These are phyloP conservation scores for Ciconia maguari DNA, from an alignment of 2,113 vertebrate genomes.

Conservation along the genomic window DNA sequence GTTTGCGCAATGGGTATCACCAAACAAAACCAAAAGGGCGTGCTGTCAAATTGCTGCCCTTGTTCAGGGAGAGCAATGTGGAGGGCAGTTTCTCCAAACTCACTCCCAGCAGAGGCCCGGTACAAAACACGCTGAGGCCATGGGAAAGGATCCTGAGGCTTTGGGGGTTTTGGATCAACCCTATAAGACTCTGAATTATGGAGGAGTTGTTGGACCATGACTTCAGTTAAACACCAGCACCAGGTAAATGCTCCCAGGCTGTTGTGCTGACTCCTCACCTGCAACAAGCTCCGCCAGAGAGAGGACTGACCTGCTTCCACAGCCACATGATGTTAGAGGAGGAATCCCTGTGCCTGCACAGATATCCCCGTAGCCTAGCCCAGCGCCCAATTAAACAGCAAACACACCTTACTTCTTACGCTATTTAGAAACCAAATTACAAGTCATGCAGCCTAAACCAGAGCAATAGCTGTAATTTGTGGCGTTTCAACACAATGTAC, in stretches of 20 bases:
- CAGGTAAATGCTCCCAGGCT: neutral
- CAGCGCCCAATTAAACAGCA: neutral
- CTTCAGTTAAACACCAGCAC: neutral
- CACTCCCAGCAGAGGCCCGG: neutral
- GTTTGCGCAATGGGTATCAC: neutral
- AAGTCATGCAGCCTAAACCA: neutral
- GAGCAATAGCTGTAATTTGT: neutral
- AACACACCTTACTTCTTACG: neutral
- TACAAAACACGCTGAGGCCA: neutral
- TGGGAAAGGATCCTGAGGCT: neutral
- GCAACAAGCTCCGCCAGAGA: neutral
- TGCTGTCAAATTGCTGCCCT: neutral
- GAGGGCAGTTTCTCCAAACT: neutral
- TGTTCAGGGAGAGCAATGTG: neutral
- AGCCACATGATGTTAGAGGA: neutral
- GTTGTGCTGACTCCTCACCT: neutral
- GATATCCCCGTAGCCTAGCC: neutral
- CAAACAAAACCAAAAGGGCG: neutral
- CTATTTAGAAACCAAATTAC: neutral
- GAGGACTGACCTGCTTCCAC: neutral
- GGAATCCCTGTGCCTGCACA: neutral
- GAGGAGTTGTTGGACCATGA: neutral
- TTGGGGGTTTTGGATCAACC: neutral
- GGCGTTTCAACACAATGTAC: neutral
- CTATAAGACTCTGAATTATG: neutral